Base-by-base conservation (phyloP, 2,797 vertebrate species). In the Chelon auratus region DNA sequence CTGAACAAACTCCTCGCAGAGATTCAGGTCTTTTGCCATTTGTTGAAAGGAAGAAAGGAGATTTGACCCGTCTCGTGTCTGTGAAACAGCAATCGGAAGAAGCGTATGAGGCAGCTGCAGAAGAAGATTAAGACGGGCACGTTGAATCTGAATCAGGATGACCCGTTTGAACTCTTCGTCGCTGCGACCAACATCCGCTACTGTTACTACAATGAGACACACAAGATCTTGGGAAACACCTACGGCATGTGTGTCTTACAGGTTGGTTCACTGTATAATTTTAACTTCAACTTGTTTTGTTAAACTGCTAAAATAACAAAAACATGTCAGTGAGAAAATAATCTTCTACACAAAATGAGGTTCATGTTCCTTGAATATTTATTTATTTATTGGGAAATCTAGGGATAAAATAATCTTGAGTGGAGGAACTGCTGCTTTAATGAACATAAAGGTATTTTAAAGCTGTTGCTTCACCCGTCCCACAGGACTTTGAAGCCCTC, bases 171-270 rank as follows among this genome's bases (percentile, higher is more conserved):
- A 65, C 93, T 99, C 20, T 99, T 99, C 20, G 74, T 99, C 2
- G 98, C 97, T 0, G 97, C 98, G 1, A 99, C 98, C 12, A 99
- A 97, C 92, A 99, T 99, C 82, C 97, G 98, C 39, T 99, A 99
- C 87, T 99, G 98, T 89, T 99, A 99, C 91, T 99, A 99, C 93
- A 99, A 96, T 0, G 98, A 99, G 83, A 99, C 97, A 0, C 98
- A 99, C 65, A 99, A 99, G 91, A 97, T 99, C 80, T 94, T 99
- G 37, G 98, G 98, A 26, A 99, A 98, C 90, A 99, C 98, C 0
- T 99, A 92, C 0, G 98, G 98, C 82, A 99, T 99, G 98, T 99
- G 98, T 37, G 94, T 99, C 50, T 84, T 99, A 5, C 98, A 99
- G 97, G 98, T 98, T 65, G 81, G 86, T 9, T 26, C 24, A 3